Evolutionary conservation across 2,888 invertebrate genomes (phyloP), one percentile per base, ranked within the genome.

Genomic region (Mythimna loreyi): DNA sequence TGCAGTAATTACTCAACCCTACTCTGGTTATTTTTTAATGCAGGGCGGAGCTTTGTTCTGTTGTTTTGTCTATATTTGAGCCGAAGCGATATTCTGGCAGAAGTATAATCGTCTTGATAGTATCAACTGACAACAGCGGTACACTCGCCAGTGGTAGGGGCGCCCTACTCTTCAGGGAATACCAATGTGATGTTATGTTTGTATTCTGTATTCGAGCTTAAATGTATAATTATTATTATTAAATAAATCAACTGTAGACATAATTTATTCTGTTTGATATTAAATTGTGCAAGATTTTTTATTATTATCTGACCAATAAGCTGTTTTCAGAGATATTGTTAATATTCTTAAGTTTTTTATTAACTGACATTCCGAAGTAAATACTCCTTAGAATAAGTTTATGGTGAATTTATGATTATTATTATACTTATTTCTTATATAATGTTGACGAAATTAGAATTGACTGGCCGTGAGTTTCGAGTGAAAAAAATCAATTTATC

Each of bases 371-470:
- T 80, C 72, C 63, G 45, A 52, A 68, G 40, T 49, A 50, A 72
- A 75, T 80, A 82, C 80, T 80, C 67, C 63, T 67, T 67, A 68
- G 21, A 28, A 21, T 81, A 65, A 75, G 71, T 63, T 60, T 58
- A 4, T 66, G 2, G n/a, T 47, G 25, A 47, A 47, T 40, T 50
- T 45, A n/a, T 61, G 23, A 23, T 50, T 62, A 28, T 50, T 62
- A 28, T 36, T 53, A 13, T 30, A 11, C 19, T 7, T 43, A n/a
- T 56, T 53, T 55, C 59, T 1, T 60, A 66, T 11, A 19, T 21
- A 9, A 33, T 52, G 3, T 45, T 52, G n/a, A 50, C 1, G 45
- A 47, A 49, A 57, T 57, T 52, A 52, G 0, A 77, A 75, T 72
- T 78, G 50, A 49, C 43, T 66, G 66, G 59, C 50, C 13, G 25